Percentiles rank a stretch among this genome's conserved stretches.
Evolutionary conservation across 2,797 vertebrate genomes (phyloP).

Genomic region (Rhynchonycteris naso): DNA sequence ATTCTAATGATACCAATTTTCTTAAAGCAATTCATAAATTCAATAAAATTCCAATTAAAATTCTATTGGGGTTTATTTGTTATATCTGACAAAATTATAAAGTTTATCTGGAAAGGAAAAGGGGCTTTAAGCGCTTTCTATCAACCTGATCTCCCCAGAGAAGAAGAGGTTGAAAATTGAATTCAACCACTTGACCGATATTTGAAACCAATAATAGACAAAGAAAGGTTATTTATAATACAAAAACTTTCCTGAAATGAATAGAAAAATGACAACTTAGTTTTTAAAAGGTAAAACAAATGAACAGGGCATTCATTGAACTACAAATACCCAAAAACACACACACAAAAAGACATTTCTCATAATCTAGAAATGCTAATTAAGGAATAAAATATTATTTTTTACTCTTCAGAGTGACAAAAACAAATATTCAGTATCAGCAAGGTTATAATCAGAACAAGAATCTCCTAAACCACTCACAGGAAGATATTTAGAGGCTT

Average conservation of each 20-base stretch:
- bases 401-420: background rate
- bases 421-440: background rate
- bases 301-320: background rate
- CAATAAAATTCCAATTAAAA: conserved; percentile 23
- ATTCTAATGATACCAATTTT: background rate
- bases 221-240: conserved; percentile 17
- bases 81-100: conserved; percentile 26
- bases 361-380: background rate
- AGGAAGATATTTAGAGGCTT: background rate
- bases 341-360: background rate
- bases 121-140: too few relatives aligned
- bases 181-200: background rate
- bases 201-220: background rate
- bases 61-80: background rate
- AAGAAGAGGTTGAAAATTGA: background rate
- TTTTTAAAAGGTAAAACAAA: background rate
- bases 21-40: conserved; percentile 38
- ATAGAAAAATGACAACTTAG: background rate
- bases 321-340: background rate
- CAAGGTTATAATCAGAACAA: background rate
- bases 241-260: background rate
- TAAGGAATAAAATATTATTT: background rate
- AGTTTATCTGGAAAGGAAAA: conserved; percentile 39
- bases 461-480: background rate
- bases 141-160: background rate